phyloP scores from a whole-genome alignment of 2,888 invertebrate species.

The Leptinotarsa juncta region DNA sequence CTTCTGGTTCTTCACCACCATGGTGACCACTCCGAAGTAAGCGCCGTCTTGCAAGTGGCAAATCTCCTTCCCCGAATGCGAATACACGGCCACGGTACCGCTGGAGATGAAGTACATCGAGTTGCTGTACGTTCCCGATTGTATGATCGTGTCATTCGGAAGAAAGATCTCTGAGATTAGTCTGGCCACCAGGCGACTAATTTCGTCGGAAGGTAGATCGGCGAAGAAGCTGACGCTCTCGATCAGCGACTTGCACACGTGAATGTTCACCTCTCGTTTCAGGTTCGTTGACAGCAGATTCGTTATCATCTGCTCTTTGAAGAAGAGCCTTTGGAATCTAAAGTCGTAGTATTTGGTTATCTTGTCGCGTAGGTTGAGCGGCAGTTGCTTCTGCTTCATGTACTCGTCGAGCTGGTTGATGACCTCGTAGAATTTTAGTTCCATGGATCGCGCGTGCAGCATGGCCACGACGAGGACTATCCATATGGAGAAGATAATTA shows the following conservation, averaged over 20 bases:
- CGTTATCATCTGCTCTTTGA: constrained; percentile 61
- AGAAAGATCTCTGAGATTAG: constrained; percentile 71
- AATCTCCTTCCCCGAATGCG: constrained; percentile 73
- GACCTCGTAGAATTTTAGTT: constrained; percentile 62
- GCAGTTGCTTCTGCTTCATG: constrained; percentile 62
- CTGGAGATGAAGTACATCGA: constrained; percentile 74
- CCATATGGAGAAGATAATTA: constrained; percentile 14
- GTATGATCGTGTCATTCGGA: constrained; percentile 71
- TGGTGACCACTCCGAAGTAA: constrained; percentile 73
- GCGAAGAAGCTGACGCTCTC: constrained; percentile 69
- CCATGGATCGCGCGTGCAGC: constrained; percentile 42
- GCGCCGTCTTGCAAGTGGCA: constrained; percentile 68
- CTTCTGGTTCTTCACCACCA: constrained; percentile 69
- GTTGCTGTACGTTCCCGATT: constrained; percentile 71
- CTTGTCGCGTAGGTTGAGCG: constrained; percentile 59
- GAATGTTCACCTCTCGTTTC: constrained; percentile 68
- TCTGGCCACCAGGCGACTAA: constrained; percentile 68
- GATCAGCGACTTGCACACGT: constrained; percentile 69
- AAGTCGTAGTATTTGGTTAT: constrained; percentile 62
- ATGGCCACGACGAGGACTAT: constrained; percentile 25
- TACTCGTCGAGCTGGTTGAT: constrained; percentile 63
- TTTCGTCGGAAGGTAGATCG: constrained; percentile 65
- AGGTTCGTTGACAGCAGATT: constrained; percentile 55
- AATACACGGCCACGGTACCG: constrained; percentile 73
- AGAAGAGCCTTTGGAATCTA: constrained; percentile 63